Percentiles rank a stretch among this genome's conserved stretches.
These are phyloP conservation scores for Ridgeia piscesae DNA, from an alignment of 1,140 invertebrate species.

Conservation along the genomic window DNA sequence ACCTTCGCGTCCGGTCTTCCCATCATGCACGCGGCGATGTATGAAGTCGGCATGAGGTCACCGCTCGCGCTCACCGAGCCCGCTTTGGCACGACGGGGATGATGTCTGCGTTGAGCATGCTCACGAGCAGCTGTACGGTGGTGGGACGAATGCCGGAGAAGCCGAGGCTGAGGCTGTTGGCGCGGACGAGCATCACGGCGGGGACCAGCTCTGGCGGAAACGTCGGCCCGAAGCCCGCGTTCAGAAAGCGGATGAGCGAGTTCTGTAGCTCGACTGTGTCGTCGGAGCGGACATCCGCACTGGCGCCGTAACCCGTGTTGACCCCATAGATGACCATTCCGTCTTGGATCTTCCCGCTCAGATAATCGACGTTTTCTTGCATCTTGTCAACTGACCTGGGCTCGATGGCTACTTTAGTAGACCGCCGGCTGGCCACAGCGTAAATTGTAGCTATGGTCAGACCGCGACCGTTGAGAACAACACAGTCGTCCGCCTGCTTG, in stretches of 20 bases:
- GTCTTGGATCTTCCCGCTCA: not conserved
- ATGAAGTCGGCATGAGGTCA: conserved; percentile 29
- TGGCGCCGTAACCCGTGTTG: conserved; percentile 30
- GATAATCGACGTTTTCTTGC: conserved; percentile 22
- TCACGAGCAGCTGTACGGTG: conserved; percentile 19
- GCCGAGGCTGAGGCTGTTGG: conserved; percentile 23
- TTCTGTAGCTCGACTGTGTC: conserved; percentile 21
- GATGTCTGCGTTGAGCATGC: conserved; percentile 26
- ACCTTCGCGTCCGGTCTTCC: conserved; percentile 19
- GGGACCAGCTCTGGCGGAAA: conserved; percentile 21
- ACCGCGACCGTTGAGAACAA: conserved; percentile 1
- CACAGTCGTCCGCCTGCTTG: not conserved
- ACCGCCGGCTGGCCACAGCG: not conserved
- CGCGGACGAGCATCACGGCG: conserved; percentile 27
- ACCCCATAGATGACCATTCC: conserved; percentile 27
- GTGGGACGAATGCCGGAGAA: conserved; percentile 27
- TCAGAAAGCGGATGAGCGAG: conserved; percentile 23
- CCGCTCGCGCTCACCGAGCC: conserved; percentile 29
- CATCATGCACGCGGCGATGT: conserved; percentile 30
- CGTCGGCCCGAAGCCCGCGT: conserved; percentile 18
- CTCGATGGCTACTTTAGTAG: not conserved
- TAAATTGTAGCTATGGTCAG: conserved; percentile 12
- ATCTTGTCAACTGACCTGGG: not conserved
- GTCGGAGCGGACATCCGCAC: conserved; percentile 24
- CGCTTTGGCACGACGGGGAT: conserved; percentile 27